A percentile compares a stretch with the other conserved stretches of the same genome.
Evolutionary conservation across 2,113 vertebrate genomes (phyloP).

Genomic region (Damaliscus lunatus): DNA sequence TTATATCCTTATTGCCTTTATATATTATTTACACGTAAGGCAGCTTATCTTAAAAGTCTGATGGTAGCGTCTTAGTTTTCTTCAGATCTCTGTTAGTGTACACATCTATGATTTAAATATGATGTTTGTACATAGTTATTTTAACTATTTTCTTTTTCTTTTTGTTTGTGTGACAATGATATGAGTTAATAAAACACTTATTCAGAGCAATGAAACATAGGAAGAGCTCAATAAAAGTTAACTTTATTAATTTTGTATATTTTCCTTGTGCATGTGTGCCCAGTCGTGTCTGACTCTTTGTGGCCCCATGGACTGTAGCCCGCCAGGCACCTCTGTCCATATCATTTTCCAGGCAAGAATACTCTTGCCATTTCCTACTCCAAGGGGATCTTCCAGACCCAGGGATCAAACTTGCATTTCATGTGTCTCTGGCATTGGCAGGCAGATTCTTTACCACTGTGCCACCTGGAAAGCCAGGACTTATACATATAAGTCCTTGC

Average conservation of each 20-base stretch:
- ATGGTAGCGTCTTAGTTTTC: neutral
- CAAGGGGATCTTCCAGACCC: neutral
- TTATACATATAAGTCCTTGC: neutral
- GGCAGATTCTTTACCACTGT: neutral
- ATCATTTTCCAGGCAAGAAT: neutral
- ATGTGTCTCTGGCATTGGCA: neutral
- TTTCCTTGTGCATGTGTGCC: neutral
- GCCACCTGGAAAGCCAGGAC: neutral
- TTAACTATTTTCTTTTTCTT: neutral
- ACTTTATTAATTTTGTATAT: neutral
- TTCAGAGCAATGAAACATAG: neutral
- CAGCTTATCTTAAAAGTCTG: neutral
- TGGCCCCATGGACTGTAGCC: neutral
- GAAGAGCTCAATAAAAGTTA: neutral
- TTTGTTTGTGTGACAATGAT: neutral
- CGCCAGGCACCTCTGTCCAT: neutral
- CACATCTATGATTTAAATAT: neutral
- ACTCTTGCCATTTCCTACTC: neutral
- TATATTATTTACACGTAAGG: neutral
- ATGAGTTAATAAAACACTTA: neutral
- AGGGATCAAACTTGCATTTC: neutral
- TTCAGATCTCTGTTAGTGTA: neutral
- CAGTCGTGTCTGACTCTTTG: neutral
- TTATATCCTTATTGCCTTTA: neutral
- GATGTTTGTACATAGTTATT: neutral